Conservation (phyloP, 2,113 vertebrate genomes). For the Scomber scombrus region DNA sequence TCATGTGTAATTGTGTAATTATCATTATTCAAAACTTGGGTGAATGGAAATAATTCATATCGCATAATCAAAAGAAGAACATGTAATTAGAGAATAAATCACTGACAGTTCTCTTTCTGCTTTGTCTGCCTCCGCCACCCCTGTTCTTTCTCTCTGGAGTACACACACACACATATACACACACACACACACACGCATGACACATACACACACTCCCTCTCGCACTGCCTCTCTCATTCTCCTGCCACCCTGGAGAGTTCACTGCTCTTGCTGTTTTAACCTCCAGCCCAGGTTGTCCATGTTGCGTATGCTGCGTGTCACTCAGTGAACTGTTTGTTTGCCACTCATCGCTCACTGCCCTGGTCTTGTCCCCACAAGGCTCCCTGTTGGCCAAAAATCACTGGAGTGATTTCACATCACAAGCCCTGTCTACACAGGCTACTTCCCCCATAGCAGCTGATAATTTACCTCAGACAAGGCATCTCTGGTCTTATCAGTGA, state of each 20-base stretch:
- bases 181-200: slow-evolving; percentile 2
- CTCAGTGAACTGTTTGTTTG: slow-evolving; percentile 65
- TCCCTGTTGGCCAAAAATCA: slow-evolving; percentile 45
- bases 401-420: slow-evolving; percentile 62
- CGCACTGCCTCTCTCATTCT: slow-evolving; percentile 9
- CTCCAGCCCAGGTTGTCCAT: slow-evolving; percentile 60
- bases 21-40: slow-evolving; percentile 26
- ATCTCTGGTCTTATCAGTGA: slow-evolving; percentile 58
- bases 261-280: slow-evolving; percentile 67
- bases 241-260: slow-evolving; percentile 50
- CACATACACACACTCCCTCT: slow-evolving; percentile 22
- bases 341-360: slow-evolving; percentile 58
- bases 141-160: not conserved
- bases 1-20: slow-evolving; percentile 28
- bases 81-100: slow-evolving; percentile 29
- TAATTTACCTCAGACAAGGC: slow-evolving; percentile 64
- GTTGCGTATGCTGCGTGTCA: slow-evolving; percentile 51
- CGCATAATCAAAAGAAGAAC: slow-evolving; percentile 14
- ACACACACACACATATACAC: not conserved
- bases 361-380: slow-evolving; percentile 19
- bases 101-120: not conserved
- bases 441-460: slow-evolving; percentile 49
- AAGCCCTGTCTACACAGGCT: slow-evolving; percentile 29
- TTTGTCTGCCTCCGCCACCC: not conserved
- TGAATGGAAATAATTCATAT: not conserved